Base-by-base conservation (phyloP, 2,113 vertebrate genomes). In the Cebidichthys violaceus region DNA sequence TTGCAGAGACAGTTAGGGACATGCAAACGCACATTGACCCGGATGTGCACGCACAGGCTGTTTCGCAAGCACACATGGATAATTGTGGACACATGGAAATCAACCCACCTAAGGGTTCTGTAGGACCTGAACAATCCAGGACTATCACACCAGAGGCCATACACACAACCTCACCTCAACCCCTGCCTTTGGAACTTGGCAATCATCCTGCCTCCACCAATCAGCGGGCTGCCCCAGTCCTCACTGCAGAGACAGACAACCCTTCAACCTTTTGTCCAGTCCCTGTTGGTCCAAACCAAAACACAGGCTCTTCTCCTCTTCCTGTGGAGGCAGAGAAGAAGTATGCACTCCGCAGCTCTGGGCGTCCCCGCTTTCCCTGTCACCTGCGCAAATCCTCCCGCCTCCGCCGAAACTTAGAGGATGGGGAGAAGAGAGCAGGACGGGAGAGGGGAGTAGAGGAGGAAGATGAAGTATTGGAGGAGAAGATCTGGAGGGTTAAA, bases 321-420 rank as follows among this genome's bases (percentile, higher is more conserved):
- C 92, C 92, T 6, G 83, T 92, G 1, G 95, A 96, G 72, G 90
- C 90, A 60, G 95, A 96, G 83, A 94, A 96, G 90, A 99, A 99
- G 92, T 98, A 98, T 14, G 97, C 97, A 64, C 94, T 99, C 82
- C 96, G 98, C 85, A 97, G 97, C 92, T 97, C 97, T 9, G 97
- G 98, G 73, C 97, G 97, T 85, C 97, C 98, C 89, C 97, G 98
- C 87, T 98, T 98, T 78, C 96, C 97, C 60, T 97, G 97, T 90
- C 96, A 97, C 79, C 95, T 97, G 88, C 96, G 97, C 72, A 96
- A 97, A 92, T 96, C 95, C 29, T 95, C 94, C 31, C 94, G 95
- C 55, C 90, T 96, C 18, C 95, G 95, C 35, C 89, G 94, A 45
- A 85, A 86, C 39, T 73, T 88, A 17, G 93, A 93, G 29, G 92